phyloP scores from a whole-genome alignment of 2,113 vertebrate genomes.

The Cololabis saira region DNA sequence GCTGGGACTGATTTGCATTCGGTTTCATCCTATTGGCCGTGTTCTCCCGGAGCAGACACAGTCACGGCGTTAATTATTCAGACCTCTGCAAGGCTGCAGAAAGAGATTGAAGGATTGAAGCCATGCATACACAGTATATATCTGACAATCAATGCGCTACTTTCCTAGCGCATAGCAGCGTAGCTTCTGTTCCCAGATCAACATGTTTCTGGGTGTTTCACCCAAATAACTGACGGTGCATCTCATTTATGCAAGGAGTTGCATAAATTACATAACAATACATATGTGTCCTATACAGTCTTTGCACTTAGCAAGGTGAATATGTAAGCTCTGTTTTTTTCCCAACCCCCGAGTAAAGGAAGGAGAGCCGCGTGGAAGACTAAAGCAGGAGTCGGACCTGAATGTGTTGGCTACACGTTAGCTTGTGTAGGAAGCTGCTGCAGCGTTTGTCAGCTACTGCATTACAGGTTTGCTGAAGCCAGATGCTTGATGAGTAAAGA shows the following conservation, averaged over 20 bases:
- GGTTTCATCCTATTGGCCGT: slow-evolving; percentile 54
- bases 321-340: too few species aligned
- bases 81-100: slow-evolving; percentile 59
- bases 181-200: slow-evolving; percentile 20
- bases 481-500: too few species aligned
- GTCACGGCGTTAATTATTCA: slow-evolving; percentile 77
- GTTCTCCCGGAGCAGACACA: slow-evolving; percentile 51
- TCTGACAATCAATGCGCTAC: slow-evolving; percentile 48
- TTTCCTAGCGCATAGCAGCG: slow-evolving; percentile 44
- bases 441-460: too few species aligned
- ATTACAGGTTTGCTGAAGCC: too few species aligned
- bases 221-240: neutral
- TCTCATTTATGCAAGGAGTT: too few species aligned
- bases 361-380: too few species aligned
- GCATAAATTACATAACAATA: too few species aligned
- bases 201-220: slow-evolving; percentile 35
- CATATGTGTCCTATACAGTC: too few species aligned
- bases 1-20: slow-evolving; percentile 52
- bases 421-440: too few species aligned
- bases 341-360: too few species aligned
- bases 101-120: slow-evolving; percentile 62
- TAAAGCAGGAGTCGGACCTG: too few species aligned
- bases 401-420: too few species aligned
- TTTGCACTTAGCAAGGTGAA: slow-evolving; percentile 39
- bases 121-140: slow-evolving; percentile 17